Evolutionary conservation across 2,888 invertebrate species (phyloP).

Genomic region (Limenitis camilla): DNA sequence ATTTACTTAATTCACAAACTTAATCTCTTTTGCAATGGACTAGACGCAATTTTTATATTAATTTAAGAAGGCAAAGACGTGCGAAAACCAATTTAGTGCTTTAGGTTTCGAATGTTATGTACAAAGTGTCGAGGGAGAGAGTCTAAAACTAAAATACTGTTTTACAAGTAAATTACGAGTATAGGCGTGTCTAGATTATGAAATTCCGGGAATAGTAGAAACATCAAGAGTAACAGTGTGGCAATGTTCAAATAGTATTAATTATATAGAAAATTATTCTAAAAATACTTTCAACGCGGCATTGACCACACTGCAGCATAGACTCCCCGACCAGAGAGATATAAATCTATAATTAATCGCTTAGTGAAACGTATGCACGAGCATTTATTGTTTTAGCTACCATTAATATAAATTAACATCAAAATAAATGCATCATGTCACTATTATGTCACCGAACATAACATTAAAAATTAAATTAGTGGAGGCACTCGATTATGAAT

Average conservation of each 20-base stretch:
- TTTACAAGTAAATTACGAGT: slow-evolving; percentile 26
- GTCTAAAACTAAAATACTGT: slow-evolving; percentile 67
- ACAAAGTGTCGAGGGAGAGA: slow-evolving; percentile 52
- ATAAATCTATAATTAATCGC: slow-evolving; percentile 67
- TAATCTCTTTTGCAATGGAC: slow-evolving; percentile 73
- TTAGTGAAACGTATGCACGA: slow-evolving; percentile 62
- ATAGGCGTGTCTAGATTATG: background rate
- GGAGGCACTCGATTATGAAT: background rate
- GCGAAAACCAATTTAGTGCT: slow-evolving; percentile 62
- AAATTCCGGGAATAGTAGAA: background rate
- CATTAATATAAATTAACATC: slow-evolving; percentile 72
- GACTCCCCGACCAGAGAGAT: slow-evolving; percentile 41
- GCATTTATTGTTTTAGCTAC: slow-evolving; percentile 71
- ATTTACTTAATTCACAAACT: slow-evolving; percentile 62
- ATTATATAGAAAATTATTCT: slow-evolving; percentile 47
- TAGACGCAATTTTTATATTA: slow-evolving; percentile 66
- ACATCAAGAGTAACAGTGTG: slow-evolving; percentile 35
- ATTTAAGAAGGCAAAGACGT: slow-evolving; percentile 70
- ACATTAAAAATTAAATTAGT: slow-evolving; percentile 32
- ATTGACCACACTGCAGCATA: slow-evolving; percentile 43
- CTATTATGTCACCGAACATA: slow-evolving; percentile 69
- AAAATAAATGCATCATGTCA: slow-evolving; percentile 74
- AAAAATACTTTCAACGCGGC: slow-evolving; percentile 38
- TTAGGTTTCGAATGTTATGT: slow-evolving; percentile 40
- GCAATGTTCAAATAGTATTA: slow-evolving; percentile 29